These are phyloP conservation scores for Xiphophorus maculatus DNA, from an alignment of 2,113 vertebrate genomes.

Conservation along the genomic window DNA sequence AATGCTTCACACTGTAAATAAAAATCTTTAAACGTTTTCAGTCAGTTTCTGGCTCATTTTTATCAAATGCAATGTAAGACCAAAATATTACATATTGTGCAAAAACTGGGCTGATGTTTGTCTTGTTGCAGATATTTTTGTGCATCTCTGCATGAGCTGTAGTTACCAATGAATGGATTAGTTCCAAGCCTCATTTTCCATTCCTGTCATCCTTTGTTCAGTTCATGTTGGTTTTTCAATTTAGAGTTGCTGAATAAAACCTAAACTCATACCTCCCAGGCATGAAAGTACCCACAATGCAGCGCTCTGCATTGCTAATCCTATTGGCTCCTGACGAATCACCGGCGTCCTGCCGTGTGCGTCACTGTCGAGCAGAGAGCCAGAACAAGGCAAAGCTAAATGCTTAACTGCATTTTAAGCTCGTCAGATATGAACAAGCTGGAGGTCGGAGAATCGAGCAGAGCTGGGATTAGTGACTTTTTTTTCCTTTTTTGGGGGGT, in stretches of 20 bases:
- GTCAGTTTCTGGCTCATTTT: neutral
- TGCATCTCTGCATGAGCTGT: conserved; percentile 10
- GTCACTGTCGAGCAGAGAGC: conserved; percentile 50
- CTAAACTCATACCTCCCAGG: conserved; percentile 50
- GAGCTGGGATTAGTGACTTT: conserved; percentile 32
- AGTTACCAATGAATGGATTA: conserved; percentile 48
- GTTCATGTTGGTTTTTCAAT: conserved; percentile 25
- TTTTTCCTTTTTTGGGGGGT: conserved; percentile 20
- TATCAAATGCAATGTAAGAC: neutral
- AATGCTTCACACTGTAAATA: neutral
- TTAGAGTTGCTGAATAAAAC: conserved; percentile 38
- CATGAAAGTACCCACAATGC: conserved; percentile 66
- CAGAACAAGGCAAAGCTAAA: conserved; percentile 52
- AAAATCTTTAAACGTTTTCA: no score
- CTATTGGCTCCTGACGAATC: conserved; percentile 66
- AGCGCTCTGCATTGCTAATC: conserved; percentile 59
- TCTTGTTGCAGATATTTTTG: conserved; percentile 31
- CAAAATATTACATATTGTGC: conserved; percentile 7
- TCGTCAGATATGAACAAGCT: conserved; percentile 67
- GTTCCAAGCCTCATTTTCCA: conserved; percentile 38
- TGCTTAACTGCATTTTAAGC: conserved; percentile 60
- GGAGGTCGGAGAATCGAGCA: conserved; percentile 43
- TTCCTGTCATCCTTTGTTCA: conserved; percentile 24
- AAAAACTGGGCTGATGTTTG: conserved; percentile 5
- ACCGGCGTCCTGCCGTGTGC: conserved; percentile 52